Base-by-base conservation (phyloP, 2,797 vertebrate genomes). In the Nyctibius grandis region DNA sequence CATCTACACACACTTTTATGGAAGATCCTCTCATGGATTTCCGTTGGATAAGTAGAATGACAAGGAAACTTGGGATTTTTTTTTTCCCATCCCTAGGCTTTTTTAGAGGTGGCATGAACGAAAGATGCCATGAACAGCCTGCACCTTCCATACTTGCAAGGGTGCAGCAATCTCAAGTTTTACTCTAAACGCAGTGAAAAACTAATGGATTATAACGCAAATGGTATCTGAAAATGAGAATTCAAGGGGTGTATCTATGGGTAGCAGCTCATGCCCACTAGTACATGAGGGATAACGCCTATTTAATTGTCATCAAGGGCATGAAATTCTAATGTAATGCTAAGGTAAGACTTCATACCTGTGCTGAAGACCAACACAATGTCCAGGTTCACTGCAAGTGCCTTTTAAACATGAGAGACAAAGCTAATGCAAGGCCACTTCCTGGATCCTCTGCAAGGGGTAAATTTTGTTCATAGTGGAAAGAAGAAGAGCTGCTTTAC, bases 51-150 rank as follows among this genome's bases (percentile, higher is more conserved):
- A 78, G 11, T 15, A 70, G 28, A 50, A 83, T 45, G 21, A 64
- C 8, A 47, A 59, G 12, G 21, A 88, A 67, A 54, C 8, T 28
- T 51, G 15, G 2, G 16, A 26, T 36, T 33, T 73, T 16, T n/a
- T 63, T 38, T 57, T 12, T 0, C 3, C 10, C 5, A 50, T 51
- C 2, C 6, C 4, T 26, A 25, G 23, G 4, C 0, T 11, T 57
- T 70, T 75, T 68, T 38, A 69, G 18, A 84, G 5, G 20, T 57
- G 25, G 2, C 19, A 26, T 64, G 50, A 57, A 72, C 5, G 11
- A 68, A 87, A 76, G 6, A 15, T 19, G 90, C 11, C 15, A 38
- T 0, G 5, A 91, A 63, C 5, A 68, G 3, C 17, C 9, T 77
- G 16, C 33, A 53, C 63, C 19, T 9, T 73, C 47, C 13, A 11